phyloP scores from a whole-genome alignment of 2,888 invertebrate genomes.

The Microchrysa polita region DNA sequence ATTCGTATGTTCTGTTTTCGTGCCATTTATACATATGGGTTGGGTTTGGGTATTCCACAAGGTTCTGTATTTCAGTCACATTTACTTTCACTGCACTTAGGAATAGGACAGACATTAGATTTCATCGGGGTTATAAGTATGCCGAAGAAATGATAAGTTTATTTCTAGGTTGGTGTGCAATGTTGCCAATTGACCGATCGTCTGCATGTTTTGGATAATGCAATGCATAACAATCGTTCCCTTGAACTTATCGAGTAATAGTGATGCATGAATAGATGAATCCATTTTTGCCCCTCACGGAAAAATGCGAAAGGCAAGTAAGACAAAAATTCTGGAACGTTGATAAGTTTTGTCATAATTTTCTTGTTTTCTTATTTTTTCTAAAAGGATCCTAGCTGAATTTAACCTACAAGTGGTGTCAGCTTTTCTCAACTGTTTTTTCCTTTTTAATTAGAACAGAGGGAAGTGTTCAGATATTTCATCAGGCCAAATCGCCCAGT shows the following conservation, averaged over 20 bases:
- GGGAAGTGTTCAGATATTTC: too few species aligned
- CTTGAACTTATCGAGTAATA: background rate
- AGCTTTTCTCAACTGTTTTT: too few species aligned
- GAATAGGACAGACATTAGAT: constrained; percentile 26
- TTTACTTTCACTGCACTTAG: constrained; percentile 32
- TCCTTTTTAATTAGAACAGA: too few species aligned
- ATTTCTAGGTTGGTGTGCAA: background rate
- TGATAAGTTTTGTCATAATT: too few species aligned
- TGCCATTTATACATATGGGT: constrained; percentile 11
- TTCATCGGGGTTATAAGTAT: constrained; percentile 8
- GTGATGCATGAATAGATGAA: background rate
- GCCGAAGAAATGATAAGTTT: constrained; percentile 5
- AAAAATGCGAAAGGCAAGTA: too few species aligned
- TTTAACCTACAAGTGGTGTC: too few species aligned
- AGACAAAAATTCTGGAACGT: too few species aligned
- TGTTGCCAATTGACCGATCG: background rate
- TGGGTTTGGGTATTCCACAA: constrained; percentile 23
- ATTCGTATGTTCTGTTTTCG: background rate
- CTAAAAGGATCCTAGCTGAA: too few species aligned
- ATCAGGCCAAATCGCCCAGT: too few species aligned
- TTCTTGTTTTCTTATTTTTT: too few species aligned
- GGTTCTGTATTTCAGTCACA: constrained; percentile 28
- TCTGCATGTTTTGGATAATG: background rate
- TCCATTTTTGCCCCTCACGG: too few species aligned
- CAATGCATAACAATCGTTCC: background rate